Evolutionary conservation across 2,888 invertebrate species (phyloP).

Genomic region (Leptothorax acervorum): DNA sequence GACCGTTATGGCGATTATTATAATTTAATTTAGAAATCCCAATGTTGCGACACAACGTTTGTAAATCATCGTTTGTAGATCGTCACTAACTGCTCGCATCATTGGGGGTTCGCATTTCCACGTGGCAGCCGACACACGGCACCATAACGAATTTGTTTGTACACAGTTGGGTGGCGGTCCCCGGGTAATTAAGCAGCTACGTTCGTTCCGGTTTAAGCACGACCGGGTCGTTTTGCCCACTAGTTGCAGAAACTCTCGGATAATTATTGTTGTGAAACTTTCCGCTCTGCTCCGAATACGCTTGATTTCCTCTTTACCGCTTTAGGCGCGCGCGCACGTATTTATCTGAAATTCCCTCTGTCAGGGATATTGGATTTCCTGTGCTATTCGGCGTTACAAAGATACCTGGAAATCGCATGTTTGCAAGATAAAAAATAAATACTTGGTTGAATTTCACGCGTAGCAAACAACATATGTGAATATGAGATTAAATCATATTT

Average conservation of each 20-base stretch:
- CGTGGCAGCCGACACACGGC: conserved; percentile 36
- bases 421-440: background rate
- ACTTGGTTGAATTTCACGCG: background rate
- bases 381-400: background rate
- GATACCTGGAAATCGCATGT: conserved; percentile 24
- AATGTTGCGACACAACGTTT: background rate
- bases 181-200: conserved; percentile 71
- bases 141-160: conserved; percentile 70
- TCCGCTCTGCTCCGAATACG: conserved; percentile 57
- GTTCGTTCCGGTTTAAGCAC: conserved; percentile 74
- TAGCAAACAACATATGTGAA: background rate
- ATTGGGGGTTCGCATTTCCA: conserved; percentile 27
- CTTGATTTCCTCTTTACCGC: conserved; percentile 51
- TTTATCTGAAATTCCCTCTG: conserved; percentile 48
- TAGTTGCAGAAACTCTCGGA: conserved; percentile 80
- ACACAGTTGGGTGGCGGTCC: conserved; percentile 66
- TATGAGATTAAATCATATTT: conserved; percentile 3
- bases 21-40: background rate
- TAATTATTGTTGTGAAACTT: conserved; percentile 82
- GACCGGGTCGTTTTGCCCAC: conserved; percentile 73
- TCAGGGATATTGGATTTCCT: conserved; percentile 12
- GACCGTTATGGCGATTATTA: no score
- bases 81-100: background rate
- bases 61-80: background rate
- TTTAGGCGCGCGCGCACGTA: conserved; percentile 2